Percentiles rank a stretch among this genome's conserved stretches.
Conservation (phyloP, 2,113 vertebrate genomes). For the Solenodon paradoxus region DNA sequence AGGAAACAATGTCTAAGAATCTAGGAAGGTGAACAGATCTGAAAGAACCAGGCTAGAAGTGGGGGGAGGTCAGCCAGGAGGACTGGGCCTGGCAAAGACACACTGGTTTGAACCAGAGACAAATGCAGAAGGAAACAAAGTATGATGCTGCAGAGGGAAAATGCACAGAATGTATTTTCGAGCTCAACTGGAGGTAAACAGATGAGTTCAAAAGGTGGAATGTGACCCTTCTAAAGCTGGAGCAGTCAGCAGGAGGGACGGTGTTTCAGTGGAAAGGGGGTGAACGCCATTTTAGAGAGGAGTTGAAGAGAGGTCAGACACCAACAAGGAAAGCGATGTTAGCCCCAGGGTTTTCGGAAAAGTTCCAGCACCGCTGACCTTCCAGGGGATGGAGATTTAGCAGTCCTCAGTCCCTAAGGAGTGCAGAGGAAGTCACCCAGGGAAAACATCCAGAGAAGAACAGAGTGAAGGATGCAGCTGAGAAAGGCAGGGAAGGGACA, state of each 20-base stretch:
- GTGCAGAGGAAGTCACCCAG: background rate
- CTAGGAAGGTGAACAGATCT: background rate
- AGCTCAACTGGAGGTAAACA: background rate
- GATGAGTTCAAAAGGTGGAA: background rate
- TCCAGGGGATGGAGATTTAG: background rate
- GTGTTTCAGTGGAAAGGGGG: background rate
- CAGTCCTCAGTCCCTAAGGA: background rate
- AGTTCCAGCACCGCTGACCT: too few species aligned
- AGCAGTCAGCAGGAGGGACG: background rate
- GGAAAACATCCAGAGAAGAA: background rate
- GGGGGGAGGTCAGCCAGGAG: background rate
- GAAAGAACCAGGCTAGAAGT: background rate
- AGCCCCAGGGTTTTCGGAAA: background rate
- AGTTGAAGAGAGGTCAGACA: background rate
- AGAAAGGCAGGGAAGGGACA: background rate
- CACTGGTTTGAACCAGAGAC: background rate
- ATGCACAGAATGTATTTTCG: background rate
- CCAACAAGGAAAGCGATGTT: background rate
- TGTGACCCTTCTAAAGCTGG: background rate
- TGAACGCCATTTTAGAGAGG: background rate
- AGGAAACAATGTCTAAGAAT: background rate
- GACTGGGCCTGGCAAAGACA: background rate
- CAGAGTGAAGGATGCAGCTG: background rate
- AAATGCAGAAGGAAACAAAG: background rate
- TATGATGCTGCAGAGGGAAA: background rate